phyloP scores from a whole-genome alignment of 2,113 vertebrate genomes.

The Vireo altiloquus region DNA sequence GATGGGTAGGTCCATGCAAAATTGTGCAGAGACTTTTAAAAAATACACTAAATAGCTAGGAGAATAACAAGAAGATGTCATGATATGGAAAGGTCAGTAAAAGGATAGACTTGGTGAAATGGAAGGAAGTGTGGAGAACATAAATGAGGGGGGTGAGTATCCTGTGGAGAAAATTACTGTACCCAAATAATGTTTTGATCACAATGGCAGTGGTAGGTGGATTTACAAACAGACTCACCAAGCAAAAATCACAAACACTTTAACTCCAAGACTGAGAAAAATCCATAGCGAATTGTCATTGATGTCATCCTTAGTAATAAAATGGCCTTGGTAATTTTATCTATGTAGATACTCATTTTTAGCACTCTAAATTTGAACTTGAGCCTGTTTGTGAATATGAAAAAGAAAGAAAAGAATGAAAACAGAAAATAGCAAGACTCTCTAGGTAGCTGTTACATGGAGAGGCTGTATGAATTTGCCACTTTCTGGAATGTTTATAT shows the following conservation, averaged over 20 bases:
- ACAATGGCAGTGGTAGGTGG: not conserved
- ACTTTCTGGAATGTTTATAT: not conserved
- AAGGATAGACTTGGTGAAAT: not conserved
- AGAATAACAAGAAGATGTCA: not conserved
- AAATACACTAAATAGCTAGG: not conserved
- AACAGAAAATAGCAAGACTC: not conserved
- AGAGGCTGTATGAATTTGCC: not conserved
- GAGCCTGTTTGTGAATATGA: not conserved
- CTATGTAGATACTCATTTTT: not conserved
- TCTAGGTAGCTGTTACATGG: not conserved
- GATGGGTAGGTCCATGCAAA: not conserved
- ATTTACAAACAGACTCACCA: not conserved
- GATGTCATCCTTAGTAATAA: not conserved
- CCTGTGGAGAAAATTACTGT: not conserved
- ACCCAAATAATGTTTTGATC: not conserved
- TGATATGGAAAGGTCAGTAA: not conserved
- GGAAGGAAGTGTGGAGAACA: not conserved
- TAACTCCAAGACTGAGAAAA: not conserved
- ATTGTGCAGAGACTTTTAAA: not conserved
- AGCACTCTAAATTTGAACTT: not conserved
- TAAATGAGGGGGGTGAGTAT: not conserved
- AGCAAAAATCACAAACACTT: not conserved
- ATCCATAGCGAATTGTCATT: not conserved
- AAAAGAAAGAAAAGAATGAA: not conserved
- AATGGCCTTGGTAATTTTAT: not conserved